phyloP scores from a whole-genome alignment of 2,888 invertebrate species.

The Nomada goodeniana region DNA sequence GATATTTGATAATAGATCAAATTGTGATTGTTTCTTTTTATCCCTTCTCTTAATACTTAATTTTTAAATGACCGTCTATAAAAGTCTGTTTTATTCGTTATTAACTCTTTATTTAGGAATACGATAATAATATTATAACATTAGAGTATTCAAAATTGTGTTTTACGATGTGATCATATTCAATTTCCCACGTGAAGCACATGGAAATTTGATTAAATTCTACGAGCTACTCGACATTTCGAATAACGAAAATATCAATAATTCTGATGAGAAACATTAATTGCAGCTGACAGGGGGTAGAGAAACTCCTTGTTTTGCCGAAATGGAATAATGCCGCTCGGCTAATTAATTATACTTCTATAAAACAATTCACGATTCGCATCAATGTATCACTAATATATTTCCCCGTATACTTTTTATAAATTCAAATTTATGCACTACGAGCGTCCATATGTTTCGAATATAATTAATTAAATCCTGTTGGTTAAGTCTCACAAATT shows the following conservation, averaged over 20 bases:
- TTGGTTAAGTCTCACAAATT: no score
- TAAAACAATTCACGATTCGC: not conserved
- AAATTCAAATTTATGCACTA: no score
- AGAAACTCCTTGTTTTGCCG: not conserved
- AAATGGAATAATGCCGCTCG: not conserved
- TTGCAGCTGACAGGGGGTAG: not conserved
- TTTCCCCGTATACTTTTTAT: not conserved
- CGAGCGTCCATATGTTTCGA: no score
- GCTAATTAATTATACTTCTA: not conserved
- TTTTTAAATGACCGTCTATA: not conserved
- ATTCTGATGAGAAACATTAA: not conserved
- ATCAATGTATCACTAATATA: no score
- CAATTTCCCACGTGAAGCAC: not conserved
- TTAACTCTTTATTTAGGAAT: no score
- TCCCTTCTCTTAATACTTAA: not conserved
- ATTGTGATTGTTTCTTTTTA: no score
- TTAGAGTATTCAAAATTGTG: no score
- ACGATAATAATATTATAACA: no score
- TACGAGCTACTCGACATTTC: not conserved
- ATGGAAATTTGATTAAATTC: not conserved
- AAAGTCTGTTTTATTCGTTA: not conserved
- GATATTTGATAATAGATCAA: no score
- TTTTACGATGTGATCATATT: not conserved
- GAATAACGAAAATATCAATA: slow-evolving; percentile 9
- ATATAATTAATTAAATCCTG: no score